Evolutionary conservation across 35 echinoderm and acorn worm genomes (phyloP).

Genomic region (Holothuria glaberrima): DNA sequence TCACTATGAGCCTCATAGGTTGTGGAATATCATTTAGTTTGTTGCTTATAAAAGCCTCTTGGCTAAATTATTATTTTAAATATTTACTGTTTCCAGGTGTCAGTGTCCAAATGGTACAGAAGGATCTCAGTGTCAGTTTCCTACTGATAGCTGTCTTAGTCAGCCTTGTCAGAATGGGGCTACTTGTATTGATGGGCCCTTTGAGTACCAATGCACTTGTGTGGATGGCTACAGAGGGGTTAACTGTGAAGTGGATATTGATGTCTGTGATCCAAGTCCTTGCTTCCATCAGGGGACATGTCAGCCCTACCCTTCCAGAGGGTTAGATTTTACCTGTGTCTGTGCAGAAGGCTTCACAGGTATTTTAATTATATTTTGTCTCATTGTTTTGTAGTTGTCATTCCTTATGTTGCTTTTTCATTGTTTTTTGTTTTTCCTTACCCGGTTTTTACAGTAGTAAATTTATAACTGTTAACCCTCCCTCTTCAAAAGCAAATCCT

Average conservation of each 20-base stretch:
- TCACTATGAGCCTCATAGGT: no score
- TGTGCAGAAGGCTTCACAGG: conserved; percentile 93
- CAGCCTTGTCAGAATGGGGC: conserved; percentile 87
- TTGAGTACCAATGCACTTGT: conserved; percentile 80
- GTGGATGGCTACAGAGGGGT: conserved; percentile 61
- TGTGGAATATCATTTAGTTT: no score
- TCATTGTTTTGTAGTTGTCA: no score
- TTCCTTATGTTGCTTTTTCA: no score
- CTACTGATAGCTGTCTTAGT: conserved; percentile 83
- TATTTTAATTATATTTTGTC: neutral
- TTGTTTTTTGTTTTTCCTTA: no score
- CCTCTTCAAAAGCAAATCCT: no score
- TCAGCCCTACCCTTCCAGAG: conserved; percentile 56
- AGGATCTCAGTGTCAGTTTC: conserved; percentile 70
- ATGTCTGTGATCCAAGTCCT: conserved; percentile 93
- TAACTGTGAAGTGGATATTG: conserved; percentile 91
- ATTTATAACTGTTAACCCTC: no score
- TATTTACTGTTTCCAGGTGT: conserved; percentile 72
- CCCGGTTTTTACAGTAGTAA: no score
- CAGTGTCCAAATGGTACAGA: conserved; percentile 78
- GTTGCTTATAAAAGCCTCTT: no score
- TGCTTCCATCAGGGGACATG: conserved; percentile 95
- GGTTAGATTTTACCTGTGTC: conserved; percentile 76
- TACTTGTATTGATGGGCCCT: conserved; percentile 80
- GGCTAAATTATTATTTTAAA: no score